These are phyloP conservation scores for Platorchestia sp. DNA, from an alignment of 1,140 invertebrate genomes.

Conservation along the genomic window DNA sequence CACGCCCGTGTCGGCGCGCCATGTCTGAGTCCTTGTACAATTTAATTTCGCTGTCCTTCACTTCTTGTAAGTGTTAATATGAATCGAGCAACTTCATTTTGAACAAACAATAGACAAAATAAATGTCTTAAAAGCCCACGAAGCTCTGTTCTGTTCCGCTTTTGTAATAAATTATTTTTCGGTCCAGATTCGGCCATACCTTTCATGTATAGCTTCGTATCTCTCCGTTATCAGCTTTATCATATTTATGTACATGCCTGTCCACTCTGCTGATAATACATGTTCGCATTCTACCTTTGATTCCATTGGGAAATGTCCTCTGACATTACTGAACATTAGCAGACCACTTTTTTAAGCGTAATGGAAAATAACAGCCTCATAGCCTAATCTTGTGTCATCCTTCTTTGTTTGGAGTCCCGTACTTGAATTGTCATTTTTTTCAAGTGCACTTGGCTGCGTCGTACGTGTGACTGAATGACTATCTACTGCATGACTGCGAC, in stretches of 20 bases:
- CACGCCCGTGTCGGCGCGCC: no score
- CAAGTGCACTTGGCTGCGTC: neutral
- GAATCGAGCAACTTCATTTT: neutral
- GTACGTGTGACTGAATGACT: neutral
- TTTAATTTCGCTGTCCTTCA: neutral
- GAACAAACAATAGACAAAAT: neutral
- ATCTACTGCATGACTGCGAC: neutral
- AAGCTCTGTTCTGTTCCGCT: neutral
- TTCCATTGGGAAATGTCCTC: neutral
- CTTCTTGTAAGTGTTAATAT: neutral
- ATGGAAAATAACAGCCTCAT: neutral
- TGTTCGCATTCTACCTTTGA: neutral
- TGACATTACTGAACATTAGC: neutral
- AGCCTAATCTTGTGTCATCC: neutral
- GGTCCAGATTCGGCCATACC: neutral
- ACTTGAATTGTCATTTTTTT: neutral
- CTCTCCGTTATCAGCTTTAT: neutral
- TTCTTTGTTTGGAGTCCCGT: neutral
- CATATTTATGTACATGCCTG: neutral
- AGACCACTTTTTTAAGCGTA: neutral
- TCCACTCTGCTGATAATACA: neutral
- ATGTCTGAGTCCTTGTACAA: no score
- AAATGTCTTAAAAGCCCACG: neutral
- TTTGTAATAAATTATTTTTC: neutral
- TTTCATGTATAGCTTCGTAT: neutral